A percentile compares a stretch with the other conserved stretches of the same genome.
These are phyloP conservation scores for Homarus gammarus DNA, from an alignment of 2,888 invertebrate genomes.

Conservation along the genomic window DNA sequence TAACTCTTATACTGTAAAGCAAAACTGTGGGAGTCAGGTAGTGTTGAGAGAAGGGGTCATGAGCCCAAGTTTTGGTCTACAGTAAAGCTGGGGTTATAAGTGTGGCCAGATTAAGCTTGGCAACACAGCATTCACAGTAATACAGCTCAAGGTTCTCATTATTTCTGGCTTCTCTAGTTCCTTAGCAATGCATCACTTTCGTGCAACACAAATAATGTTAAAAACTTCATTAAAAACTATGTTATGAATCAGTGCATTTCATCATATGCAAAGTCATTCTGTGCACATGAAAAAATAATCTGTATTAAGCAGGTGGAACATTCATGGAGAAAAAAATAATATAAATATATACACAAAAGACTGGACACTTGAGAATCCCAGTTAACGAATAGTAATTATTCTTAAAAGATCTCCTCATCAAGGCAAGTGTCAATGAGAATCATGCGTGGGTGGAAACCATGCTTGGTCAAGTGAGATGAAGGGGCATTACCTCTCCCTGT, in stretches of 20 bases:
- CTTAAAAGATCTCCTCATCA: not conserved
- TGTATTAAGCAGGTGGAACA: no score
- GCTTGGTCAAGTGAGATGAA: conserved; percentile 29
- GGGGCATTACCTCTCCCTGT: conserved; percentile 51
- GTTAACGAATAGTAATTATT: no score
- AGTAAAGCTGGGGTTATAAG: no score
- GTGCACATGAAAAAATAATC: not conserved
- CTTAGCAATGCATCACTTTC: not conserved
- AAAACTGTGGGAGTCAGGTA: no score
- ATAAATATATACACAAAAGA: no score
- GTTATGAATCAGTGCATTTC: not conserved
- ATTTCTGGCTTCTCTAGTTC: not conserved
- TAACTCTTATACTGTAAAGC: no score
- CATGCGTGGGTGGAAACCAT: conserved; percentile 25
- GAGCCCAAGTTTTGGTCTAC: no score
- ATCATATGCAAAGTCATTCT: not conserved
- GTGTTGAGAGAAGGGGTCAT: no score
- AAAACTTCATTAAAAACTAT: conserved; percentile 12
- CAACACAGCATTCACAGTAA: not conserved
- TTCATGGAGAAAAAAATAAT: no score
- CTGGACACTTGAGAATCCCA: no score
- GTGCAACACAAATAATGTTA: not conserved
- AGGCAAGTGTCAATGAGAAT: not conserved
- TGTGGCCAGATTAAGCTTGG: not conserved
- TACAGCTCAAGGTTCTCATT: not conserved